Evolutionary conservation across 2,888 invertebrate species (phyloP).

Genomic region (Perithous albicinctus): DNA sequence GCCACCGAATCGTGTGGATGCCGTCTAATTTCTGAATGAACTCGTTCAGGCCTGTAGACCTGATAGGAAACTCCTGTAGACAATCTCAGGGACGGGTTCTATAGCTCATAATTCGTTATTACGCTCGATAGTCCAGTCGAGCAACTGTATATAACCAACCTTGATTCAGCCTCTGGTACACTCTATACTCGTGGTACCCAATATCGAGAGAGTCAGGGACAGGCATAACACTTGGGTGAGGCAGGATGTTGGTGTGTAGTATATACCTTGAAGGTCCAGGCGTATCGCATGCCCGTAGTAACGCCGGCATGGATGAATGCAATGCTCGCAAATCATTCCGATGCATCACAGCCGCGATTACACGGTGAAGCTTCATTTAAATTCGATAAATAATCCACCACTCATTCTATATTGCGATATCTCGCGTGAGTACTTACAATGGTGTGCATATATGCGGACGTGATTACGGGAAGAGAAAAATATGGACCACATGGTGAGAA

Average conservation of each 20-base stretch:
- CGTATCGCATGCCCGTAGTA: slow-evolving; percentile 32
- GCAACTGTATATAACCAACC: slow-evolving; percentile 41
- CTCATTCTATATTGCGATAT: slow-evolving; percentile 79
- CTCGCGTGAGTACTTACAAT: slow-evolving; percentile 73
- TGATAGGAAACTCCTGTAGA: slow-evolving; percentile 31
- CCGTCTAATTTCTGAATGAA: slow-evolving; percentile 55
- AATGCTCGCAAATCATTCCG: slow-evolving; percentile 83
- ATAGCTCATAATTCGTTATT: slow-evolving; percentile 67
- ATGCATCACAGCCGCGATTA: slow-evolving; percentile 84
- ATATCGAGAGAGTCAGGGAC: slow-evolving; percentile 39
- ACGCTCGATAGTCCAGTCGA: slow-evolving; percentile 61
- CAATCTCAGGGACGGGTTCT: slow-evolving; percentile 57
- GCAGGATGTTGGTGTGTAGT: slow-evolving; percentile 10
- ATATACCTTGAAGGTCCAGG: slow-evolving; percentile 22
- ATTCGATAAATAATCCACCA: slow-evolving; percentile 83
- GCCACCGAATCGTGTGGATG: neutral
- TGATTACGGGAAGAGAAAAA: slow-evolving; percentile 18
- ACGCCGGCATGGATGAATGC: slow-evolving; percentile 60
- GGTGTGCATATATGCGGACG: slow-evolving; percentile 28
- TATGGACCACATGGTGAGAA: slow-evolving; percentile 49
- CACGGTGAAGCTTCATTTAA: slow-evolving; percentile 84
- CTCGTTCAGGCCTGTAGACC: slow-evolving; percentile 6
- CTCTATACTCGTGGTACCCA: neutral
- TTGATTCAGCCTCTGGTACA: slow-evolving; percentile 18
- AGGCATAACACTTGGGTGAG: slow-evolving; percentile 17